Percentiles rank a stretch among this genome's conserved stretches.
phyloP scores from a whole-genome alignment of 2,888 invertebrate genomes.

The Eueremaeus valkanovi region DNA sequence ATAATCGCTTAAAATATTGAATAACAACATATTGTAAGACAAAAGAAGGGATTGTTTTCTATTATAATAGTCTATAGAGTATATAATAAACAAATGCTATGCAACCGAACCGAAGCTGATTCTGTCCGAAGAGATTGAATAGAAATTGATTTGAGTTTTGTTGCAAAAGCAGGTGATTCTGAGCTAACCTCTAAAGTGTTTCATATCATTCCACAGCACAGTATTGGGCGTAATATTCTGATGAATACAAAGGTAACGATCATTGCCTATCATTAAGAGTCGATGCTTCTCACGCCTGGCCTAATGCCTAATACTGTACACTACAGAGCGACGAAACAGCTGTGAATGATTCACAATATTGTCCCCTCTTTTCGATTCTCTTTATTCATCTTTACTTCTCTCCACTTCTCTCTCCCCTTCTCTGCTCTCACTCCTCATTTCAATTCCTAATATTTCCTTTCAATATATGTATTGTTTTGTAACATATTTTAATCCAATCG shows the following conservation, averaged over 20 bases:
- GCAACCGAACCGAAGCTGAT: background rate
- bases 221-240: constrained; percentile 1
- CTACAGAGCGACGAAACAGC: background rate
- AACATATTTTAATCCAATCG: constrained; percentile 29
- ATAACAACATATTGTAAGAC: background rate
- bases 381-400: background rate
- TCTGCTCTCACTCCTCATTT: background rate
- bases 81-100: too few relatives aligned
- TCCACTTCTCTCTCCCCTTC: background rate
- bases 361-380: background rate
- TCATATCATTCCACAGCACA: background rate
- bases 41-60: background rate
- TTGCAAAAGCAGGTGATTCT: background rate
- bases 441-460: background rate
- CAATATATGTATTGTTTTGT: constrained; percentile 13
- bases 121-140: background rate
- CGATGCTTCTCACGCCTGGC: constrained; percentile 18
- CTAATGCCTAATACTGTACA: constrained; percentile 5
- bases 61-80: background rate
- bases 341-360: constrained; percentile 28
- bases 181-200: background rate
- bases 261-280: constrained; percentile 23
- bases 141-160: background rate
- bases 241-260: background rate
- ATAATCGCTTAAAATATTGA: background rate